Base-by-base conservation (phyloP, 2,888 invertebrate genomes). In the Noctuana brunneofusca region DNA sequence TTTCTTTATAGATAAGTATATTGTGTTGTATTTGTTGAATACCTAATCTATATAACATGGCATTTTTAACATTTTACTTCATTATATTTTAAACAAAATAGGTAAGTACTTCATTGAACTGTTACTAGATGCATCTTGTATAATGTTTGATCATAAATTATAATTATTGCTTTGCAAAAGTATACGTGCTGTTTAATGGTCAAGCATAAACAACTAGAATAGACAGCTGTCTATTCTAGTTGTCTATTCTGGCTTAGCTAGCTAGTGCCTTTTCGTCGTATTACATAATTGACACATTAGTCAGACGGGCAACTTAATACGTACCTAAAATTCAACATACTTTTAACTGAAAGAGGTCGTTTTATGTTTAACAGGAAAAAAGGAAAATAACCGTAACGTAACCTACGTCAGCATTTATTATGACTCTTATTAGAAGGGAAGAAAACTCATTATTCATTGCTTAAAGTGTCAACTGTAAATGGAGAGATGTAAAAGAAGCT, bases 301-400 rank as follows among this genome's bases (percentile, higher is more conserved):
- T 12, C 9, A n/a, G n/a, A 22, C n/a, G n/a, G 24, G n/a, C 48
- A 6, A 20, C 22, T 20, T 20, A 20, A 18, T 27, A 8, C 27
- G 8, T 5, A 27, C 27, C 27, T 35, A 35, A 35, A 48, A 48
- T 22, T 24, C 32, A 35, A 53, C 20, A 35, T n/a, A 12, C 35
- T 24, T 54, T 58, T 35, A 58, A 38, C 35, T 8, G 24, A 49
- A 50, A 50, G 24, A 50, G 58, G 50, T 38, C 14, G 49, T 9
- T 38, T 49, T 58, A 58, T 41, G 38, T 50, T 49, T 38, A 18
- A 49, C 24, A 56, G 50, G 38, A 27, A 18, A 18, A n/a, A 43
- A 2, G 43, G 43, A 18, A 49, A 58, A 49, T 20, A 48, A 35
- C n/a, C 22, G 48, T 49, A 35, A 48, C 30, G 18, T 27, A 18